Conservation (phyloP, 1,140 invertebrate species). For the Hyphantria cunea region DNA sequence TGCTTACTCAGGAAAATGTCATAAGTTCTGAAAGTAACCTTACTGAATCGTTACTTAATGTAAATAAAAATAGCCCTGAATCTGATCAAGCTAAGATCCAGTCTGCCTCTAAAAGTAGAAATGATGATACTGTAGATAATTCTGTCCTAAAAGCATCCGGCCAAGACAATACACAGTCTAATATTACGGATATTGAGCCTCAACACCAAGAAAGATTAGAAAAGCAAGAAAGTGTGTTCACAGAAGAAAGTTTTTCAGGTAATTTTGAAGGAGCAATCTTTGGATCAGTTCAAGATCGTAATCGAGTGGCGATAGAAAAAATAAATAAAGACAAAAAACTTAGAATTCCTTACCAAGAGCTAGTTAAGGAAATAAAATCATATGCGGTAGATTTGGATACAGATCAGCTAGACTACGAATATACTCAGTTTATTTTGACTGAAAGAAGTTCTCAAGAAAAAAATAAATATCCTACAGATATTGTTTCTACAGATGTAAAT, state of each 20-base stretch:
- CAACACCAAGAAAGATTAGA: background rate
- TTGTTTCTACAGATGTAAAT: background rate
- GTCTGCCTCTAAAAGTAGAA: background rate
- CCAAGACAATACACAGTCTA: background rate
- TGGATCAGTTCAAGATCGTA: constrained; percentile 76
- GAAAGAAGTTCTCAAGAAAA: constrained; percentile 20
- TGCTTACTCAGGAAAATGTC: background rate
- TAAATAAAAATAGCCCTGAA: background rate
- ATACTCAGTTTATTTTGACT: constrained; percentile 44
- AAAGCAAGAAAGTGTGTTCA: background rate
- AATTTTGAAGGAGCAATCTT: constrained; percentile 73
- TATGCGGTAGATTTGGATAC: constrained; percentile 62
- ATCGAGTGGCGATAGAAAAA: constrained; percentile 42
- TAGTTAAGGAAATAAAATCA: constrained; percentile 61
- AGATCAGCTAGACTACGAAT: constrained; percentile 57
- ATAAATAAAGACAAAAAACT: constrained; percentile 37
- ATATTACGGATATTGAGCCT: background rate
- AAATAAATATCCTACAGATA: background rate
- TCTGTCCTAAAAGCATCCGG: background rate
- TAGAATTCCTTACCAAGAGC: constrained; percentile 56
- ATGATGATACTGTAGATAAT: background rate
- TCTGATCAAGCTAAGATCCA: background rate
- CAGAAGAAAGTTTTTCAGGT: constrained; percentile 34
- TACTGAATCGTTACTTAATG: background rate
- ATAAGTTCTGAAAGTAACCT: background rate